A percentile compares a stretch with the other conserved stretches of the same genome.
These are phyloP conservation scores for Plotosus lineatus DNA, from an alignment of 2,113 vertebrate genomes.

Conservation along the genomic window DNA sequence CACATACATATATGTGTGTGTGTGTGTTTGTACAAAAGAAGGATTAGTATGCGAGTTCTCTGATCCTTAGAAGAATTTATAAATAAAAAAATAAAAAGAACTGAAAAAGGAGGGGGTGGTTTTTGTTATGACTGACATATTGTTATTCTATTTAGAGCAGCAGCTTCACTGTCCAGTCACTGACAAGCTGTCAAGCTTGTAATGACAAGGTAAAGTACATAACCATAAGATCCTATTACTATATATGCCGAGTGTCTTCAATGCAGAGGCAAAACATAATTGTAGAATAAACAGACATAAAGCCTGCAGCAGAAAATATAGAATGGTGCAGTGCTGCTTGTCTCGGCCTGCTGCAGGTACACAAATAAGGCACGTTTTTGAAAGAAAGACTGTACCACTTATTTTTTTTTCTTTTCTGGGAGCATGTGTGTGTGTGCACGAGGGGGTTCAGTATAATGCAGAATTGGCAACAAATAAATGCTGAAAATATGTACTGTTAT, in stretches of 20 bases:
- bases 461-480: constrained; percentile 34
- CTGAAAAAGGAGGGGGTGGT: neutral
- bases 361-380: neutral
- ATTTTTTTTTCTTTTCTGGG: neutral
- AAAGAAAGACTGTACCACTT: neutral
- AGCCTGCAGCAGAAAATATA: constrained; percentile 18
- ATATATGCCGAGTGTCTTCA: constrained; percentile 36
- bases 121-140: constrained; percentile 27
- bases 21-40: too few species aligned
- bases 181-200: constrained; percentile 44
- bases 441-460: constrained; percentile 33
- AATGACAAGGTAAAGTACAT: constrained; percentile 47
- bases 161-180: constrained; percentile 34
- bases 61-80: too few species aligned
- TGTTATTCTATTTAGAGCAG: constrained; percentile 13
- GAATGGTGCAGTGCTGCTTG: constrained; percentile 18
- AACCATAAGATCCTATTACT: constrained; percentile 47
- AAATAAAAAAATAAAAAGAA: constrained; percentile 10
- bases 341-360: constrained; percentile 4
- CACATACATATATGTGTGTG: too few species aligned
- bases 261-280: constrained; percentile 43
- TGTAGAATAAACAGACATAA: constrained; percentile 18
- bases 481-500: constrained; percentile 42
- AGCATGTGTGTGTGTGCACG: neutral
- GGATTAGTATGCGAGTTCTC: too few species aligned